Evolutionary conservation across 2,113 vertebrate species (phyloP).

Genomic region (Mola mola): DNA sequence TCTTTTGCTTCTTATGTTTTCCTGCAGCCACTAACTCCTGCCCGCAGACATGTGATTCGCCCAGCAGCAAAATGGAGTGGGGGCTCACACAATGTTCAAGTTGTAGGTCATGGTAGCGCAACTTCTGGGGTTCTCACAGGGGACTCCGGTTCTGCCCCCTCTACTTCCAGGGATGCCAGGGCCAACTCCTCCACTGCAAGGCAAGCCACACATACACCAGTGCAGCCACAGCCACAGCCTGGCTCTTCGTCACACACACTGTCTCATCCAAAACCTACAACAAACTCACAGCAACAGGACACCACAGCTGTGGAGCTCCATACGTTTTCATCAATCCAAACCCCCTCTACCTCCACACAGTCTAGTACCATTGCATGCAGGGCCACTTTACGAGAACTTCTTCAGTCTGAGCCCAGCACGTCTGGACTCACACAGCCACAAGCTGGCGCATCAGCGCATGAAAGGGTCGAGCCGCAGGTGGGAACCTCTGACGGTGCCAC

Average conservation of each 20-base stretch:
- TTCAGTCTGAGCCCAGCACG: slow-evolving; percentile 50
- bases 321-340: slow-evolving; percentile 33
- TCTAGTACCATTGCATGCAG: slow-evolving; percentile 18
- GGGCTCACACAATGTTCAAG: slow-evolving; percentile 32
- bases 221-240: slow-evolving; percentile 26
- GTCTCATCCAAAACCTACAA: slow-evolving; percentile 45
- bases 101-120: slow-evolving; percentile 28
- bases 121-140: not conserved
- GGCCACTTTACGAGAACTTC: not conserved
- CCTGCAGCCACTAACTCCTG: slow-evolving; percentile 55
- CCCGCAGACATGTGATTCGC: slow-evolving; percentile 70
- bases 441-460: slow-evolving; percentile 26
- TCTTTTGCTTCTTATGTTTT: not conserved
- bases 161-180: slow-evolving; percentile 68
- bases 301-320: slow-evolving; percentile 31
- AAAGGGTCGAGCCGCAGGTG: not conserved
- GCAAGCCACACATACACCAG: slow-evolving; percentile 33
- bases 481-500: slow-evolving; percentile 30
- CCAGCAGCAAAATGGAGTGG: slow-evolving; percentile 67
- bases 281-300: slow-evolving; percentile 25
- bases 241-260: slow-evolving; percentile 30
- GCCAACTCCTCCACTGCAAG: slow-evolving; percentile 18
- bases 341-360: slow-evolving; percentile 63
- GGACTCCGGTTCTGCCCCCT: slow-evolving; percentile 35
- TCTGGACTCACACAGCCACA: slow-evolving; percentile 41